Percentiles rank a stretch among this genome's conserved stretches.
These are phyloP conservation scores for Drosophila ironensis DNA, from an alignment of 1,140 invertebrate genomes.

Conservation along the genomic window DNA sequence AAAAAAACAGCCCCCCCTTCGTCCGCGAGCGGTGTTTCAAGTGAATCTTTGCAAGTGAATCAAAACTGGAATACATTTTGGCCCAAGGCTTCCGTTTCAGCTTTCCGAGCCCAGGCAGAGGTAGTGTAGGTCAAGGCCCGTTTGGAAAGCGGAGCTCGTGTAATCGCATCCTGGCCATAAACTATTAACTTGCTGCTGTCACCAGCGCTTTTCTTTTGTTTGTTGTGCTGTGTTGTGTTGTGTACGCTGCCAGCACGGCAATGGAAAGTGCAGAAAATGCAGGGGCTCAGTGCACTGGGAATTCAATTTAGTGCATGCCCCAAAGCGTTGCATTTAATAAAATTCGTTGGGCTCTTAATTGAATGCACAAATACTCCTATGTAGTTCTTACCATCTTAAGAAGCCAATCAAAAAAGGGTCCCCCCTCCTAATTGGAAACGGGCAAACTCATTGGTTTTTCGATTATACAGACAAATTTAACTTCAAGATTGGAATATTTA, in stretches of 20 bases:
- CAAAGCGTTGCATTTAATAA: too few relatives aligned
- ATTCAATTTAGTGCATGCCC: too few relatives aligned
- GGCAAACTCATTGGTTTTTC: too few relatives aligned
- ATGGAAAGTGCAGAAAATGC: conserved; percentile 5
- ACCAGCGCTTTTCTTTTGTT: conserved; percentile 35
- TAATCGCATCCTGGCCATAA: conserved; percentile 58
- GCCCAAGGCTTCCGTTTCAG: conserved; percentile 53
- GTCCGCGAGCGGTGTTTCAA: conserved; percentile 41
- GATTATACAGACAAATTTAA: too few relatives aligned
- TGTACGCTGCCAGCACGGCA: conserved; percentile 32
- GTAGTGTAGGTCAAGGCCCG: conserved; percentile 72
- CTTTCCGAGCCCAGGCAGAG: background rate
- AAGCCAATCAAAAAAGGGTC: too few relatives aligned
- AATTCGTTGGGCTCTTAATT: too few relatives aligned
- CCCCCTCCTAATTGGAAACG: too few relatives aligned
- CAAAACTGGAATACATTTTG: conserved; percentile 51
- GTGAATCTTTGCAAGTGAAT: conserved; percentile 37
- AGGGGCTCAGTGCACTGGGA: conserved; percentile 16
- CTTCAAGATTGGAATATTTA: too few relatives aligned
- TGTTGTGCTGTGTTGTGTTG: background rate
- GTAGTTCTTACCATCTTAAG: too few relatives aligned
- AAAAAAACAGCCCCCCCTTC: conserved; percentile 26
- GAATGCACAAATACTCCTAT: too few relatives aligned
- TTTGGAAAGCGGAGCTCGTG: conserved; percentile 36
- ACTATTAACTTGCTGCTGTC: conserved; percentile 69